A percentile compares a stretch with the other conserved stretches of the same genome.
phyloP scores from a whole-genome alignment of 2,797 vertebrate species.

The Fratercula arctica region DNA sequence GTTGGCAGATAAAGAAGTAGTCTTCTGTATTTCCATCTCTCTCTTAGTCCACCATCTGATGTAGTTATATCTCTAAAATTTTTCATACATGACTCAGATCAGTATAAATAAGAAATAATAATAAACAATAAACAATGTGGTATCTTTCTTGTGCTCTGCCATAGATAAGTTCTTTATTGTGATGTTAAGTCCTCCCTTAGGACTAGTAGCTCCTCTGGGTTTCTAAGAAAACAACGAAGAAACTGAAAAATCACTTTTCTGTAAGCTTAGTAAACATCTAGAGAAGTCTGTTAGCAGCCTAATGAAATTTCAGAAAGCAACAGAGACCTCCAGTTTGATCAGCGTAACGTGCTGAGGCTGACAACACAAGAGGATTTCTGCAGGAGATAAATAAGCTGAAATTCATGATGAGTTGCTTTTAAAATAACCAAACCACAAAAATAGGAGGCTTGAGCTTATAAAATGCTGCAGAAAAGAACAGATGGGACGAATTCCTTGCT shows the following conservation, averaged over 20 bases:
- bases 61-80: not conserved
- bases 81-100: not conserved
- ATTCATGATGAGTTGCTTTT: not conserved
- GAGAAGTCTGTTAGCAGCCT: not conserved
- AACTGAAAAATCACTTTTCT: not conserved
- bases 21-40: not conserved
- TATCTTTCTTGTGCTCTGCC: not conserved
- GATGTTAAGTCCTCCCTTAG: not conserved
- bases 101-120: not conserved
- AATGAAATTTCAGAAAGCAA: not conserved
- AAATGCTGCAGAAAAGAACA: not conserved
- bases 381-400: not conserved
- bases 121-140: not conserved
- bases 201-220: not conserved
- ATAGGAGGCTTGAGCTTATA: not conserved
- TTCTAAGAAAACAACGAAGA: not conserved
- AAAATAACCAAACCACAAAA: not conserved
- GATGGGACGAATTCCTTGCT: not conserved
- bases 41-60: not conserved
- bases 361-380: not conserved
- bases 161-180: not conserved
- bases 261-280: not conserved
- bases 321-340: not conserved
- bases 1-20: not conserved
- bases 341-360: not conserved